Base-by-base conservation (phyloP, 2,113 vertebrate genomes). In the Sitta europaea region DNA sequence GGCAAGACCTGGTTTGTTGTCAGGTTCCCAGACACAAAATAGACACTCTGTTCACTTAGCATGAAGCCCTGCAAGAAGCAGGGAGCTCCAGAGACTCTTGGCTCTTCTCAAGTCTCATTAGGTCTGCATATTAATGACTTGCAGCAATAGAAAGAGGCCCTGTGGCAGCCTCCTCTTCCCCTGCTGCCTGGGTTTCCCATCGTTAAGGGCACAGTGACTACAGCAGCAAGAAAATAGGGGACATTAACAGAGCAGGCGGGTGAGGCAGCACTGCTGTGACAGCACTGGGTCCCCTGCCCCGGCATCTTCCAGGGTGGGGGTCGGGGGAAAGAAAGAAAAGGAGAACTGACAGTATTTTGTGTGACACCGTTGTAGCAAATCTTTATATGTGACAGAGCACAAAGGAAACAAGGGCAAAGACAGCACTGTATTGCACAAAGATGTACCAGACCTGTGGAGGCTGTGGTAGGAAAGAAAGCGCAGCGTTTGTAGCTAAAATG, bases 81-180 rank as follows among this genome's bases (percentile, higher is more conserved):
- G 96, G 91, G 96, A 98, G 97, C 98, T 98, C 97, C 97, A 95
- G 98, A 98, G 97, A 97, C 98, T 97, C 98, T 98, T 98, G 98
- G 98, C 98, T 98, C 96, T 98, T 96, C 96, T 97, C 96, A 96
- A 98, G 98, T 97, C 98, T 99, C 98, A 98, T 99, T 99, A 99
- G 98, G 96, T 95, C 97, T 98, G 98, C 98, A 98, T 98, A 99
- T 99, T 99, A 98, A 99, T 99, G 98, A 99, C 98, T 98, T 98
- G 97, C 97, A 97, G 98, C 97, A 98, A 98, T 95, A 98, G 97
- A 98, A 98, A 98, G 98, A 96, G 97, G 96, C 96, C 97, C 97
- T 98, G 98, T 97, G 96, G 96, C 96, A 94, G 96, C 70, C 92
- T 92, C 78, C 92, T 90, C 93, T 92, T 76, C 91, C 96, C 97